Evolutionary conservation across 1,140 invertebrate genomes (phyloP).

Genomic region (Hycleus cichorii): DNA sequence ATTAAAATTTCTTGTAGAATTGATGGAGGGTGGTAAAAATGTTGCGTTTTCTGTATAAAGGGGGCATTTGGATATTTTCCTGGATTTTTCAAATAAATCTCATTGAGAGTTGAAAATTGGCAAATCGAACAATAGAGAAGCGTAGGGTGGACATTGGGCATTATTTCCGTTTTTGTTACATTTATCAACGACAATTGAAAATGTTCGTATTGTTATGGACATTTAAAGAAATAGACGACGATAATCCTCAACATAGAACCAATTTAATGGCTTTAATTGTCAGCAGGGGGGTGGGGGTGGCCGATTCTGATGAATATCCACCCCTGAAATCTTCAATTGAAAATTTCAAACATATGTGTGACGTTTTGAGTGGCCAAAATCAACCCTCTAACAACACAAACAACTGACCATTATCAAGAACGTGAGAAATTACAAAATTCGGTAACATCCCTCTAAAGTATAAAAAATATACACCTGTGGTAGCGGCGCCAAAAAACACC

Average conservation of each 20-base stretch:
- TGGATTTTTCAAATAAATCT: too few species aligned
- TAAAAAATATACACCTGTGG: too few species aligned
- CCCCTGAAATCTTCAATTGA: too few species aligned
- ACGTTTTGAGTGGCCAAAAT: too few species aligned
- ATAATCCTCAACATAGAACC: conserved; percentile 30
- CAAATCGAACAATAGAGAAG: conserved; percentile 17
- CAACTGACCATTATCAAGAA: too few species aligned
- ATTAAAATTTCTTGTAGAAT: not conserved
- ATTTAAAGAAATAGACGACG: conserved; percentile 25
- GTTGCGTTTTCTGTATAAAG: not conserved
- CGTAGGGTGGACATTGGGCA: conserved; percentile 19
- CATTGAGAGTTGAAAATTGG: too few species aligned
- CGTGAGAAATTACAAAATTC: too few species aligned
- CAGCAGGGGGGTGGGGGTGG: not conserved
- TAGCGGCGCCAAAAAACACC: too few species aligned
- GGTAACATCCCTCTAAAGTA: too few species aligned
- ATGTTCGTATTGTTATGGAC: conserved; percentile 2
- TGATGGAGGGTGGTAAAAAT: not conserved
- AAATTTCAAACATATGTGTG: too few species aligned
- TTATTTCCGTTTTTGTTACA: conserved; percentile 17
- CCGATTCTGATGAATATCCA: not conserved
- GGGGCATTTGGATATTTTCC: too few species aligned
- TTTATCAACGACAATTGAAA: conserved; percentile 25
- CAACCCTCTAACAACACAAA: too few species aligned
- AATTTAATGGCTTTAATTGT: conserved; percentile 35